Evolutionary conservation across 64 coral and sea anemone genomes (phyloP), one percentile per base, ranked within the genome.

Genomic region (Stylophora pistillata): DNA sequence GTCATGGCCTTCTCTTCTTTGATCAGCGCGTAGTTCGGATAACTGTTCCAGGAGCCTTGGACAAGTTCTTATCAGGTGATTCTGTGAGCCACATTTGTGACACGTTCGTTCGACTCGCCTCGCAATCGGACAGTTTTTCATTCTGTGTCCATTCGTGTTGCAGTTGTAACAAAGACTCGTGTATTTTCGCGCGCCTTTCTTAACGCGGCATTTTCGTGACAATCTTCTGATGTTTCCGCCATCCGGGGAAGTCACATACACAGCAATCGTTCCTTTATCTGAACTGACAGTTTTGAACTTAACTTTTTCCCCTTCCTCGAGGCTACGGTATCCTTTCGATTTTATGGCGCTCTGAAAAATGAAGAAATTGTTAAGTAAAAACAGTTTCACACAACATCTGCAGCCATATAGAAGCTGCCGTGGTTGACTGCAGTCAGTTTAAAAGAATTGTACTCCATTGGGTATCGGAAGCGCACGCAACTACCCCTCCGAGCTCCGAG

Each of bases 151-250:
- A 30, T 71, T 64, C 56, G 82, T 68, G 52, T 97, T 97, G 70
- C 95, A 97, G 88, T 97, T 97, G 53, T 93, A 97, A 59, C 95
- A 97, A 5, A 93, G 84, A 53, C 88, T 85, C 10, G 95, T 97
- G 76, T 90, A 93, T 70, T 97, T 97, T 30, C 95, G 82, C 3
- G 95, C 95, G 47, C 95, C 95, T 58, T 97, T 92, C 74, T 90
- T 93, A 3, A 86, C 57, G 5, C 91, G 91, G 53, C 74, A 80
- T 65, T 93, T 97, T 15, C 83, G 66, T n/a, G 93, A 91, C 20
- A 68, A 74, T 9, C 92, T 66, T 54, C 80, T 90, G 17, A 97
- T 76, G 11, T 92, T 59, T 0, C 91, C 91, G 2, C 95, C 91
- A 56, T 88, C 91, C 26, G 72, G 30, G 66, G 95, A 97, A 10